Conservation (phyloP, 2,888 invertebrate species). For the Cistogaster globosa region DNA sequence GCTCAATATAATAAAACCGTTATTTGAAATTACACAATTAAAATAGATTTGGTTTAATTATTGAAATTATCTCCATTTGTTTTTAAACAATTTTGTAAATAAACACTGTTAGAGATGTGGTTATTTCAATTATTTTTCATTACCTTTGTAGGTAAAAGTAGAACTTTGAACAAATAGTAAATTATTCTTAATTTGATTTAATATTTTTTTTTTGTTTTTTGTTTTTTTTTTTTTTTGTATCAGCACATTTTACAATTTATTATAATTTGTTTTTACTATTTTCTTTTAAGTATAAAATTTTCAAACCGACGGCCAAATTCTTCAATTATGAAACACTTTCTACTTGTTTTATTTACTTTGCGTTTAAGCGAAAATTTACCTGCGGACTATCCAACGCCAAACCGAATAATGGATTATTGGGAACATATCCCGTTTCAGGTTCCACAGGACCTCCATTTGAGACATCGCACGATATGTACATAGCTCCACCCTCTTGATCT, state of each 20-base stretch:
- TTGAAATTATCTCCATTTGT: too few relatives aligned
- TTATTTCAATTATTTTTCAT: too few relatives aligned
- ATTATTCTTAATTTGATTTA: too few relatives aligned
- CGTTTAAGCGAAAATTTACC: slow-evolving; percentile 77
- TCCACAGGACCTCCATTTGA: slow-evolving; percentile 83
- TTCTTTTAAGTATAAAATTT: not conserved
- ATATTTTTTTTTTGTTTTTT: not conserved
- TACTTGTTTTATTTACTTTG: not conserved
- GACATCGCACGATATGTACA: slow-evolving; percentile 84
- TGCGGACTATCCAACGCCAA: slow-evolving; percentile 83
- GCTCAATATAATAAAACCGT: too few relatives aligned
- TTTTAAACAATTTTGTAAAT: too few relatives aligned
- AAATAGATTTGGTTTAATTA: too few relatives aligned
- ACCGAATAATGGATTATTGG: slow-evolving; percentile 83
- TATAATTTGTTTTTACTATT: not conserved
- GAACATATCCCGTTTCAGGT: slow-evolving; percentile 83
- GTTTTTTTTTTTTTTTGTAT: not conserved
- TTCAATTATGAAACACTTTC: not conserved
- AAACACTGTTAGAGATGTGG: too few relatives aligned
- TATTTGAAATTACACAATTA: too few relatives aligned
- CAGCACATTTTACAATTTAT: not conserved
- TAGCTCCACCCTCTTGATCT: slow-evolving; percentile 84
- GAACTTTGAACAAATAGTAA: too few relatives aligned
- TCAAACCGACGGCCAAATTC: not conserved
- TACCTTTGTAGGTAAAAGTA: too few relatives aligned